Conservation (phyloP, 2,888 invertebrate species). For the Diarsia mendica region DNA sequence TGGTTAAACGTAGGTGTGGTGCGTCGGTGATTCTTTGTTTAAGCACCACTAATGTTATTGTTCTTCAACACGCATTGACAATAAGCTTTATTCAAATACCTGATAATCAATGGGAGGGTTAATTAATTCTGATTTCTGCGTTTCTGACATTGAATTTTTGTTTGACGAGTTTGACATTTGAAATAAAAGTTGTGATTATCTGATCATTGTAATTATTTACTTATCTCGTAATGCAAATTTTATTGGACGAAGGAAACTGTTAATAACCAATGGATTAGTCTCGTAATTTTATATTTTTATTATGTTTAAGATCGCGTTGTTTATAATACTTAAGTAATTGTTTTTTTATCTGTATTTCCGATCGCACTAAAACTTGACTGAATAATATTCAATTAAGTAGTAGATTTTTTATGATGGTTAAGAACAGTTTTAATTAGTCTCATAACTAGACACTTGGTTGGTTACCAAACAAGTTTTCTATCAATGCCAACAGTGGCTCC, state of each 20-base stretch:
- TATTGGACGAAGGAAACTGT: constrained; percentile 37
- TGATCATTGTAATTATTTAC: background rate
- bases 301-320: constrained; percentile 26
- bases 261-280: constrained; percentile 21
- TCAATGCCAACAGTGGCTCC: background rate
- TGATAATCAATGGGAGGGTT: constrained; percentile 46
- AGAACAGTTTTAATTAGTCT: no score
- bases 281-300: constrained; percentile 34
- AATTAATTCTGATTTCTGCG: constrained; percentile 28
- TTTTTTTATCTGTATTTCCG: constrained; percentile 27
- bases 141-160: constrained; percentile 16
- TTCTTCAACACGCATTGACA: constrained; percentile 65
- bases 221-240: constrained; percentile 41
- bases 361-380: constrained; percentile 28
- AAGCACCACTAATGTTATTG: constrained; percentile 60
- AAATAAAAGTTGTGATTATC: constrained; percentile 3
- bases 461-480: background rate
- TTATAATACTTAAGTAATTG: constrained; percentile 23
- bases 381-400: background rate
- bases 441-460: background rate
- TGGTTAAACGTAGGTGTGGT: constrained; percentile 63
- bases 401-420: background rate
- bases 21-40: constrained; percentile 66
- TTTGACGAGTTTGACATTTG: constrained; percentile 12
- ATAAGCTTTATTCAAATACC: constrained; percentile 50